A percentile compares a stretch with the other conserved stretches of the same genome.
phyloP scores from a whole-genome alignment of 2,888 invertebrate genomes.

The Pseudococcus jackbeardsleyi region DNA sequence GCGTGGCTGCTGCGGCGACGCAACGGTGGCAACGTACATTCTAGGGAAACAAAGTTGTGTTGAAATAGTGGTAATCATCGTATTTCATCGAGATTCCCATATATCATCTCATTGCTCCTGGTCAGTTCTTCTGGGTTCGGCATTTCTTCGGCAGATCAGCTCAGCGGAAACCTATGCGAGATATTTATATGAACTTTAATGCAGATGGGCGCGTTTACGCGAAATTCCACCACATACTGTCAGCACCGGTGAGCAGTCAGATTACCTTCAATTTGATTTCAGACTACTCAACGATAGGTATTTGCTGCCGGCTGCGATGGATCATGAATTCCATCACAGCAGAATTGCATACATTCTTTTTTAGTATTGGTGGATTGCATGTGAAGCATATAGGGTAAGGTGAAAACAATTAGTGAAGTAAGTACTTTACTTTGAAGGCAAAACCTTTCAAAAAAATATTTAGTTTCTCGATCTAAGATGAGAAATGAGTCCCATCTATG shows the following conservation, averaged over 20 bases:
- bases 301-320: neutral
- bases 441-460: no score
- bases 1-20: neutral
- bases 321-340: neutral
- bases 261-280: neutral
- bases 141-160: no score
- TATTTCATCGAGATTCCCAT: neutral
- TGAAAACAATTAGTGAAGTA: no score
- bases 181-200: neutral
- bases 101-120: neutral
- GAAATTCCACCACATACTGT: slow-evolving; percentile 13
- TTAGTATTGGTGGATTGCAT: no score
- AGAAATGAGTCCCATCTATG: no score
- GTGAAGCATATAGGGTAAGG: no score
- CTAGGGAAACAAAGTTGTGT: slow-evolving; percentile 37
- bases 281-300: neutral
- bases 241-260: neutral
- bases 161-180: neutral
- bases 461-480: no score
- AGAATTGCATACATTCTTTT: neutral
- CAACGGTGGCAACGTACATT: neutral
- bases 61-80: neutral
- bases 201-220: neutral
- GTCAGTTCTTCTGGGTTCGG: neutral
- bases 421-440: no score